Base-by-base conservation (phyloP, 2,888 invertebrate species). In the Acronicta psi region DNA sequence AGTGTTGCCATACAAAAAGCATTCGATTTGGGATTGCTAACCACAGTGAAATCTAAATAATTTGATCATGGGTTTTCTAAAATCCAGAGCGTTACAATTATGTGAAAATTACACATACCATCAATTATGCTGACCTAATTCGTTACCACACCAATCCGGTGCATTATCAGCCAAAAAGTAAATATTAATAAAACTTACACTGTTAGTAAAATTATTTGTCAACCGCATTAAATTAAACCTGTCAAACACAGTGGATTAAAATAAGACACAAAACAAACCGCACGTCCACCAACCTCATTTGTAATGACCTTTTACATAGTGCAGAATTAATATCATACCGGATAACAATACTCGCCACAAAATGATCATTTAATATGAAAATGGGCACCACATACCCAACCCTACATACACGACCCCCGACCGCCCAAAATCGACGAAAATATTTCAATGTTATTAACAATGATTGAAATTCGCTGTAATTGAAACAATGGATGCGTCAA, bases 221-320 rank as follows among this genome's bases (percentile, higher is more conserved):
- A 50, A 82, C 82, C 82, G 61, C 79, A 80, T 75, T 74, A 73
- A 82, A 82, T 80, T 75, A 67, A 78, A 78, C 67, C 77, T 80
- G 82, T 83, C 82, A 84, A 82, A 84, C 58, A 75, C 84, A 81
- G 55, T 17, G 73, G 68, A 80, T 82, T 84, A 79, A 80, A 79
- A 65, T 77, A 86, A 84, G 80, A 85, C 77, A 77, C 59, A 82
- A 71, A 61, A 72, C 59, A 56, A 55, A 82, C 83, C 82, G 60
- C 83, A 80, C 55, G 57, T 74, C 71, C 69, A 81, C 81, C 83
- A 75, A 83, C 73, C 77, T 75, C 77, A 85, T 84, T 80, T 83
- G 82, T 86, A 87, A 87, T 85, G 81, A 85, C 83, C 82, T 84
- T 82, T 82, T 76, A 75, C 79, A 74, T 69, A 62, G 64, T 72